Base-by-base conservation (phyloP, 2,113 vertebrate species). In the Labeo rohita region DNA sequence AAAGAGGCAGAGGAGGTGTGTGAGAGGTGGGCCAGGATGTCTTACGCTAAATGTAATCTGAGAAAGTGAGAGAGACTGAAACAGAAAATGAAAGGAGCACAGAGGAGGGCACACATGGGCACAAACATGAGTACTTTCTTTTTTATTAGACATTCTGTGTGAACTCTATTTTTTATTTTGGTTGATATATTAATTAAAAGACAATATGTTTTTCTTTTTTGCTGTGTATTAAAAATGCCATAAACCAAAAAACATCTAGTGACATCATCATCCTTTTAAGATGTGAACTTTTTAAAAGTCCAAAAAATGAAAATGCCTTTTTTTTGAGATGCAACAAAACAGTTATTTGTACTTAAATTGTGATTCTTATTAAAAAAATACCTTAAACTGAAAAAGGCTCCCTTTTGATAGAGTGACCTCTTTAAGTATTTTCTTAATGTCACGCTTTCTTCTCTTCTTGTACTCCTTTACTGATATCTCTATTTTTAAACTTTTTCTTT, bases 401-500 rank as follows among this genome's bases (percentile, higher is more conserved):
- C 9, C 43, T 6, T 73, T 73, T 47, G 9, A 73, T 73, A n/a
- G 10, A 73, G n/a, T 23, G 4, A 47, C 43, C 4, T 73, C 18
- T 79, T 65, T 74, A 43, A 88, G 73, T 21, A 4, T 78, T 73
- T 65, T 86, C 66, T 8, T 52, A 16, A 73, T 61, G 59, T 86
- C 52, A 80, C 54, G 65, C 47, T 12, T 68, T 49, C 52, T 49
- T 82, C 10, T 12, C 23, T 52, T 91, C 8, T 52, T 79, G 75
- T 21, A 83, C 74, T 45, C 63, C 54, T 63, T 85, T 66, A 56
- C 65, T 83, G 85, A 91, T 90, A 90, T 91, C 91, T 93, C 85
- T 89, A 88, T 92, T 87, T 80, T 76, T 59, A 80, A 28, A 66
- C 84, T 78, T 90, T 90, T 90, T 76, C 68, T 82, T 76, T 85